phyloP scores from a whole-genome alignment of 2,113 vertebrate genomes.

The human (Homo sapiens) region GRCh38 chr16:78275001-78275500 shows the following conservation, averaged over 20 bases:
- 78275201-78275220: not conserved
- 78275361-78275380: accelerated
- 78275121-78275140: not conserved
- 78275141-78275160: not conserved
- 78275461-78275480: not conserved
- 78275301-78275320: accelerated
- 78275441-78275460: not conserved
- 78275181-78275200: not conserved
- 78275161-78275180: not conserved
- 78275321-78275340: accelerated
- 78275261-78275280: not conserved
- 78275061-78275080: no score
- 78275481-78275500: not conserved
- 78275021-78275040: not conserved
- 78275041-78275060: accelerated
- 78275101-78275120: not conserved
- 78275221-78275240: not conserved
- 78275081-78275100: not conserved
- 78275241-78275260: not conserved
- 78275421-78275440: not conserved
- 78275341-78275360: not conserved
- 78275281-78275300: accelerated
- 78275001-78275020: not conserved
- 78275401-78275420: not conserved
- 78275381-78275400: not conserved